Evolutionary conservation across 2,113 vertebrate species (phyloP), one percentile per base, ranked within the genome.

Genomic region (Phoxinus phoxinus): DNA sequence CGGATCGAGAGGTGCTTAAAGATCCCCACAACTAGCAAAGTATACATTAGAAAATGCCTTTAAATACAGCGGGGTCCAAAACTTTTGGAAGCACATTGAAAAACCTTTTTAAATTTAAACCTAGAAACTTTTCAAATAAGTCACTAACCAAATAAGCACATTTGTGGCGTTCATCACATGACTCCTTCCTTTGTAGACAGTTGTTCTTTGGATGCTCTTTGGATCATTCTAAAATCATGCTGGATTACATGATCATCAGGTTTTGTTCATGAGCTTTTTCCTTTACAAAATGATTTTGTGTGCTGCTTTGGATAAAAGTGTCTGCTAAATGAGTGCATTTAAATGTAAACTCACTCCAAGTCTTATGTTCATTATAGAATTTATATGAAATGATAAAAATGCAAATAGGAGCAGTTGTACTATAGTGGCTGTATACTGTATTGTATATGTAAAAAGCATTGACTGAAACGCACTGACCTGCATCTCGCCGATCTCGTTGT

Each of bases 401-500:
- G 9, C 23, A 25, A 12, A 77, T 44, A 76, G 1, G 17, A 23
- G 27, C 10, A 61, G 11, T 17, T 13, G 11, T 67, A n/a, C 56
- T 58, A 7, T 48, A 15, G 46, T 48, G 46, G 13, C 46, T 3
- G 3, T 15, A 15, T 15, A 15, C 2, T 48, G 13, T 13, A 46
- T 46, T 41, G 37, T 41, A 9, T 41, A 41, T 41, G 46, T 15
- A 48, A 48, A 48, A 48, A 48, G 46, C 46, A 48, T 48, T 48
- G 12, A 48, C 13, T 48, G 65, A 1, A 44, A 7, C 2, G 41
- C 10, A 23, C 90, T 23, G 61, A 96, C 95, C 93, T 96, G 95
- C 93, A 95, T 90, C 27, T 95, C 94, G 84, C 91, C 93, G 0
- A 93, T 90, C 89, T 96, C 95, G 19, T 86, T 90, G 85, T 86